Base-by-base conservation (phyloP, 2,888 invertebrate genomes). In the Pelosia muscerda region DNA sequence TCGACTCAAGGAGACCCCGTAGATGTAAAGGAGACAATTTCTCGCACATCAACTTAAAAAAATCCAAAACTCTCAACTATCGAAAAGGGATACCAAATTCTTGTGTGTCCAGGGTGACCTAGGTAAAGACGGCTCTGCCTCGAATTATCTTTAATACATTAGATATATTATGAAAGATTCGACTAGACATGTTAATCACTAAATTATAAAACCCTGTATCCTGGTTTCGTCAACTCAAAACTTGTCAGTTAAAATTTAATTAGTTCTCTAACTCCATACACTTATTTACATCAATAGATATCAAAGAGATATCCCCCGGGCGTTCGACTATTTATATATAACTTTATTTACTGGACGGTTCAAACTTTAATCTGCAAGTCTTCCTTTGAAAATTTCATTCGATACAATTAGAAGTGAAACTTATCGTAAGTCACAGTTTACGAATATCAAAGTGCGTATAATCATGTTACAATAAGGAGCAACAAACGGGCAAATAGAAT, bases 241-340 rank as follows among this genome's bases (percentile, higher is more conserved):
- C 25, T 54, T n/a, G 54, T 58, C 49, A 60, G 54, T 55, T 23
- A 53, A 56, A 63, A 26, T 58, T 38, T 38, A 15, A 42, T 57
- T 42, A 53, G 23, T 19, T 34, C 25, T 25, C 19, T 58, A 3
- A 49, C n/a, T n/a, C 15, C 25, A 38, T 26, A 38, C 55, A 38
- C 42, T 64, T 57, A 57, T 64, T 49, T 34, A 38, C 34, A 57
- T 61, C 6, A 25, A 61, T 26, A 42, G 28, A 19, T 26, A 55
- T 60, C 66, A 77, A 74, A 75, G 58, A 59, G 65, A 66, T 58
- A 57, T 9, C 54, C 65, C 19, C 1, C 25, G 31, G 49, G 58
- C 57, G 49, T 26, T 28, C 22, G 26, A 49, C 25, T 25, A 19
- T 9, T 13, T 38, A 38, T 58, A 38, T 58, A 54, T 62, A 53